Evolutionary conservation across 2,797 vertebrate species (phyloP), one percentile per base, ranked within the genome.

Genomic region (Anolis apletophallus): DNA sequence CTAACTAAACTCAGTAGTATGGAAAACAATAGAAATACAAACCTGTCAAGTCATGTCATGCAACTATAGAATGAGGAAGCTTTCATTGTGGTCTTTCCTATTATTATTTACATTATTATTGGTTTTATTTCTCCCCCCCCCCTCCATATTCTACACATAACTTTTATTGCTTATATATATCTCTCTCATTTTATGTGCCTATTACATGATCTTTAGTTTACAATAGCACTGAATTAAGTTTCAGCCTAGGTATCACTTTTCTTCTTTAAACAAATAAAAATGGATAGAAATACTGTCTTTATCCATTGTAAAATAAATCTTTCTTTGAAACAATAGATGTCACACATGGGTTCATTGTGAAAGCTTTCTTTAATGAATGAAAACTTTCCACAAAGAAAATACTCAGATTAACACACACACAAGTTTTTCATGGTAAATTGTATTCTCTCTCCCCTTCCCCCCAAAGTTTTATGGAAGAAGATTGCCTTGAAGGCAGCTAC

Each of bases 221-320:
- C 64, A 17, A 55, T 79, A 68, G 9, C 36, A 64, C 80, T 34
- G 54, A 67, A 89, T 75, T 84, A 79, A 59, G 78, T 89, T 86
- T 84, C 69, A 87, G n/a, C n/a, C n/a, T n/a, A n/a, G 81, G 75
- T 11, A 64, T 71, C 29, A 36, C 52, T 13, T 36, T 84, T 76
- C 59, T 54, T 73, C 79, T 11, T 64, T 29, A 86, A 73, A 81
- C 36, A 88, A 68, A 78, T 67, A 77, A 55, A 59, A 61, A 69
- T 36, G 34, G 19, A 81, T 3, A 85, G 12, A 26, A 64, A 29
- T 26, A 14, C 5, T 75, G 50, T 5, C 73, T 32, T 69, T 77
- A 61, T 61, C 68, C 67, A 78, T 67, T 78, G 16, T 32, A 8
- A 54, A 80, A 64, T 26, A 40, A 76, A 67, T 61, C 19, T 78